Evolutionary conservation across 2,888 invertebrate species (phyloP).

Genomic region (Spodoptera littoralis): DNA sequence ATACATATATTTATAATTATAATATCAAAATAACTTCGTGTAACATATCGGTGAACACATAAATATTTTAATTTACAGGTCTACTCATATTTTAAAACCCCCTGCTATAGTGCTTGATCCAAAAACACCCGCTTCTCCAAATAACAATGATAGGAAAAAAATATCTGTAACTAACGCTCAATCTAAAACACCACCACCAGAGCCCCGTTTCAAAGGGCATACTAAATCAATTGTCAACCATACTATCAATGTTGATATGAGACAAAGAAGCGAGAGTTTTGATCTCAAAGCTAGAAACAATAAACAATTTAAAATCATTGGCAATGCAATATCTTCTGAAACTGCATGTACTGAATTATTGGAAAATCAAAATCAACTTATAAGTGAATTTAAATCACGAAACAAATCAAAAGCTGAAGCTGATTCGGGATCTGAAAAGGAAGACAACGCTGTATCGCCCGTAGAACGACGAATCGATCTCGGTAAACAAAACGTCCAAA

Average conservation of each 20-base stretch:
- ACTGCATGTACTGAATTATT: slow-evolving; percentile 18
- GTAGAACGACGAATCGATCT: slow-evolving; percentile 4
- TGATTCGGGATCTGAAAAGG: slow-evolving; percentile 26
- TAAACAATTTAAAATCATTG: slow-evolving; percentile 41
- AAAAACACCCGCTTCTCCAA: slow-evolving; percentile 57
- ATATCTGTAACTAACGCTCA: slow-evolving; percentile 59
- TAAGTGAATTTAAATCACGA: slow-evolving; percentile 41
- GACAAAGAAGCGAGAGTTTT: slow-evolving; percentile 56
- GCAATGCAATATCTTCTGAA: slow-evolving; percentile 31
- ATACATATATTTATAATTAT: slow-evolving; percentile 8
- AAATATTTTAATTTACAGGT: slow-evolving; percentile 65
- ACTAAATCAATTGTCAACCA: slow-evolving; percentile 17
- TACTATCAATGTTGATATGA: slow-evolving; percentile 32
- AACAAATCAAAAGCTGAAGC: slow-evolving; percentile 39
- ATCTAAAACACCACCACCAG: slow-evolving; percentile 54
- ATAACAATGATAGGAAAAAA: slow-evolving; percentile 43
- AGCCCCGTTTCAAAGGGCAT: slow-evolving; percentile 23
- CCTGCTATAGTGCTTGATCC: slow-evolving; percentile 54
- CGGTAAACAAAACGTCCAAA: slow-evolving; percentile 25
- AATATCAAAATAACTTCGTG: too few relatives aligned
- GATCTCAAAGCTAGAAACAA: slow-evolving; percentile 32
- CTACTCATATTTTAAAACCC: slow-evolving; percentile 39
- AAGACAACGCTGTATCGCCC: slow-evolving; percentile 9
- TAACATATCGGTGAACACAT: slow-evolving; percentile 6
- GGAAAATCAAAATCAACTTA: slow-evolving; percentile 39